phyloP scores from a whole-genome alignment of 2,113 vertebrate species.

The Bettongia penicillata region DNA sequence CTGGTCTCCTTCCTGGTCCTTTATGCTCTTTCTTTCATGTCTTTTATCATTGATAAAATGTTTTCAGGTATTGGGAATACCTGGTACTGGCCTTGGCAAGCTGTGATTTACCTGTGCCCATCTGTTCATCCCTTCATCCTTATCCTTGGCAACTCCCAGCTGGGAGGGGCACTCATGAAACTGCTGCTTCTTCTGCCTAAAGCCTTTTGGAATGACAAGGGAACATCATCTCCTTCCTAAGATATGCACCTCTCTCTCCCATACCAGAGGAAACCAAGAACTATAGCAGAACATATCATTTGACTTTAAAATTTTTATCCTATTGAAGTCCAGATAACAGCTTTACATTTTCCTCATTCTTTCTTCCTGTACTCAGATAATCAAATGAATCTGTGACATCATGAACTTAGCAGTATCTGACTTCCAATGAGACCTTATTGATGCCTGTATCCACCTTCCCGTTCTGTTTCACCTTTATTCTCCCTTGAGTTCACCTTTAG shows the following conservation, averaged over 20 bases:
- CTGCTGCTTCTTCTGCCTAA: conserved; percentile 42
- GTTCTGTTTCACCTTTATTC: too few relatives aligned
- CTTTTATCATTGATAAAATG: not conserved
- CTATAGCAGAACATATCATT: not conserved
- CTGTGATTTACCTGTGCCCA: conserved; percentile 23
- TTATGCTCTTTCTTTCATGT: conserved; percentile 37
- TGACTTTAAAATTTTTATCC: not conserved
- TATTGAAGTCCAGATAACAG: conserved; percentile 24
- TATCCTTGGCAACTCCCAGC: conserved; percentile 59
- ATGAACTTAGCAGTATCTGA: not conserved
- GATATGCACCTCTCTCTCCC: too few relatives aligned
- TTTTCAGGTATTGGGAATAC: not conserved
- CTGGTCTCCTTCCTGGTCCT: conserved; percentile 63
- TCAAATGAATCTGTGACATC: not conserved
- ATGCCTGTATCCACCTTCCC: too few relatives aligned
- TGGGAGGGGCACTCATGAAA: not conserved
- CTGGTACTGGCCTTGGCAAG: conserved; percentile 52
- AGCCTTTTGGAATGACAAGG: conserved; percentile 17
- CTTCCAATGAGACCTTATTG: not conserved
- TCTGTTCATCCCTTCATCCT: conserved; percentile 43
- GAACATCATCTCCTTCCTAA: not conserved
- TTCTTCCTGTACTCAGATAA: conserved; percentile 1
- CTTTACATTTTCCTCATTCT: conserved; percentile 7
- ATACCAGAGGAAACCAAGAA: not conserved
- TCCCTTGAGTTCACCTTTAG: too few relatives aligned